Conservation (phyloP, 2,888 invertebrate genomes). For the Morpho helenor region DNA sequence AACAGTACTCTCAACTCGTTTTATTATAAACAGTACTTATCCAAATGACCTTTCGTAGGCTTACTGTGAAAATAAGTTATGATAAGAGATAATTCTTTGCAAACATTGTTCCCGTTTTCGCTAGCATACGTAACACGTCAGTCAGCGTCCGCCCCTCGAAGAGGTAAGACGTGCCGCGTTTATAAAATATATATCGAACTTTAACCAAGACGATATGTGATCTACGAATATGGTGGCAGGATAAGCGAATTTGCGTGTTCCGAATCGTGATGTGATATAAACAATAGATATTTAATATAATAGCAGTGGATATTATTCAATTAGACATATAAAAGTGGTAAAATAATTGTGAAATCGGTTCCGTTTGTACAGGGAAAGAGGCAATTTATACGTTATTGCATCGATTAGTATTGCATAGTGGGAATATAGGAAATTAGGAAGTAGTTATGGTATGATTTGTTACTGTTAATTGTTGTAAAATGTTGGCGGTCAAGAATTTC, state of each 20-base stretch:
- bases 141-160: slow-evolving; percentile 25
- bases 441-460: slow-evolving; percentile 13
- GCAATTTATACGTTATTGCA: slow-evolving; percentile 9
- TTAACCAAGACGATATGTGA: slow-evolving; percentile 20
- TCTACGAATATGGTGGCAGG: slow-evolving; percentile 31
- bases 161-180: slow-evolving; percentile 22
- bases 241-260: slow-evolving; percentile 27
- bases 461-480: slow-evolving; percentile 42
- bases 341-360: slow-evolving; percentile 22
- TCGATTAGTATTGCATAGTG: slow-evolving; percentile 10
- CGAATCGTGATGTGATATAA: slow-evolving; percentile 31
- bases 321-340: slow-evolving; percentile 19
- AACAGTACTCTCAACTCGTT: background rate
- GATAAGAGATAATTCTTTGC: slow-evolving; percentile 32
- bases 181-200: slow-evolving; percentile 23
- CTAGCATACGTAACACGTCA: slow-evolving; percentile 20
- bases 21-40: background rate
- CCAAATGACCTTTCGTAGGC: slow-evolving; percentile 15
- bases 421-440: slow-evolving; percentile 1
- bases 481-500: slow-evolving; percentile 87
- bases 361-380: slow-evolving; percentile 18
- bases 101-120: slow-evolving; percentile 5
- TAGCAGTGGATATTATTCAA: slow-evolving; percentile 12
- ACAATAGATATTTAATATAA: slow-evolving; percentile 22
- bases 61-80: slow-evolving; percentile 26